Conservation (phyloP, 2,797 vertebrate species). For the Manis pentadactyla region DNA sequence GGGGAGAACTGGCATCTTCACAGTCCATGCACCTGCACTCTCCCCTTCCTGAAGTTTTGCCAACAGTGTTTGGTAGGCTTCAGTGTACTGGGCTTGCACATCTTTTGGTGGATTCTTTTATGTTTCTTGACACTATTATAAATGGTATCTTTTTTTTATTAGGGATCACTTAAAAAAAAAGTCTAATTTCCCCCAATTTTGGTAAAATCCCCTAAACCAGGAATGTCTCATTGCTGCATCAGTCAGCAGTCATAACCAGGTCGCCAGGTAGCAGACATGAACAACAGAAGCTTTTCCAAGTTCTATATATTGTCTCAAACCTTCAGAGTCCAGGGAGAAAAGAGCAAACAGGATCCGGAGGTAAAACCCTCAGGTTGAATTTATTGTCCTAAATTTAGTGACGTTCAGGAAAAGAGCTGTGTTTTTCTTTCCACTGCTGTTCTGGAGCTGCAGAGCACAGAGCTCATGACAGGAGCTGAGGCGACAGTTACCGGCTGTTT, state of each 20-base stretch:
- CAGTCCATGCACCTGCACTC: not conserved
- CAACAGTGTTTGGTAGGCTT: accelerated
- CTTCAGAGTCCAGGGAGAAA: accelerated
- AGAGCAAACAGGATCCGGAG: slow-evolving; percentile 9
- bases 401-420: slow-evolving; percentile 81
- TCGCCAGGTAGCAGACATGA: accelerated
- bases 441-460: not conserved
- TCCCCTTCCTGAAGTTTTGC: too few species aligned
- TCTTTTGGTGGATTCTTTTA: not conserved
- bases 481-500: not conserved
- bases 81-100: not conserved
- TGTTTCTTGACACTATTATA: not conserved
- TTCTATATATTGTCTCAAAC: not conserved
- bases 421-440: slow-evolving; percentile 84
- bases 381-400: slow-evolving; percentile 70
- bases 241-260: accelerated
- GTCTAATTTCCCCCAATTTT: not conserved
- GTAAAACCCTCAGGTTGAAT: not conserved
- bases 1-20: not conserved
- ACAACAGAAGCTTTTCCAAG: not conserved
- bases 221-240: accelerated
- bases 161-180: not conserved
- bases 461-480: not conserved
- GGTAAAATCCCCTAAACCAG: not conserved
- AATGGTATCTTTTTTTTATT: too few species aligned